These are phyloP conservation scores for Gymnarchus niloticus DNA, from an alignment of 2,113 vertebrate species.

Conservation along the genomic window DNA sequence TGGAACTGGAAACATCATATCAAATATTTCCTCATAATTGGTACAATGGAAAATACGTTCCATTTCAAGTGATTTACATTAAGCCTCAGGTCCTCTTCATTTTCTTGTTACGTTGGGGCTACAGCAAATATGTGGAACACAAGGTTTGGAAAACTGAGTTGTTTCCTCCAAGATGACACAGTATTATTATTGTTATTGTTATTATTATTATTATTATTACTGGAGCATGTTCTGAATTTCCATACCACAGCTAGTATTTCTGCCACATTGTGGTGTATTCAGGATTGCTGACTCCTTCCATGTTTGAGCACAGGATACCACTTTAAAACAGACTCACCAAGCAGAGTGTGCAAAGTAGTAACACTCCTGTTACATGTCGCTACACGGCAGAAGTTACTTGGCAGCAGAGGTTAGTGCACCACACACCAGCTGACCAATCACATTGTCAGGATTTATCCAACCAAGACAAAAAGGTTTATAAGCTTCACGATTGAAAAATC, in stretches of 20 bases:
- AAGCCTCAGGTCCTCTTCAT: not conserved
- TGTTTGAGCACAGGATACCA: not conserved
- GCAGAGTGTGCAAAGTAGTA: not conserved
- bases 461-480: not conserved
- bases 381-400: not conserved
- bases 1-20: not conserved
- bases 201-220: not conserved
- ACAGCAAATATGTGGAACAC: not conserved
- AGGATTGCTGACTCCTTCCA: not conserved
- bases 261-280: slow-evolving; percentile 38
- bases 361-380: not conserved
- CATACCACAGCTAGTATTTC: slow-evolving; percentile 34
- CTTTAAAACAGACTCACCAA: not conserved
- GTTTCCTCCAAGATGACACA: slow-evolving; percentile 7
- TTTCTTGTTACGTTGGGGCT: not conserved
- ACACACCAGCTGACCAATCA: not conserved
- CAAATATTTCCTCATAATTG: slow-evolving; percentile 1
- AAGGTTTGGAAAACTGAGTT: not conserved
- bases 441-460: not conserved
- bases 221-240: slow-evolving; percentile 27
- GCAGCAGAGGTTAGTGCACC: not conserved
- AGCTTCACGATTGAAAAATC: not conserved
- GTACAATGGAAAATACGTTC: not conserved
- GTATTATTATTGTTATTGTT: not conserved
- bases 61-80: slow-evolving; percentile 12